These are phyloP conservation scores for Iphiclides podalirius DNA, from an alignment of 2,888 invertebrate species.

Conservation along the genomic window DNA sequence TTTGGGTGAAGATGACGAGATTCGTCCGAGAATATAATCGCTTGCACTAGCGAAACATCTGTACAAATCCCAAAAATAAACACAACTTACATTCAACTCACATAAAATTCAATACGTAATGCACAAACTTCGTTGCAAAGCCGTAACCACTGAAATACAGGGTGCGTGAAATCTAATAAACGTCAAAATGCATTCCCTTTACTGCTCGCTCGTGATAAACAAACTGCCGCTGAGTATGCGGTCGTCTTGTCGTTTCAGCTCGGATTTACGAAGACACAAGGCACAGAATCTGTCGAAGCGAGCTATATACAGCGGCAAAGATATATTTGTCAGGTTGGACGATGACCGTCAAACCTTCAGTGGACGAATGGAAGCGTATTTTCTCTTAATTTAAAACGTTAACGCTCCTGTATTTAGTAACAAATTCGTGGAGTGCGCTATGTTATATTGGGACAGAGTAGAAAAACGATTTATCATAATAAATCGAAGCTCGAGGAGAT, in stretches of 20 bases:
- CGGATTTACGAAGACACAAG: conserved; percentile 18
- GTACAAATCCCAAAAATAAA: conserved; percentile 50
- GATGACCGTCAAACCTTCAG: conserved; percentile 31
- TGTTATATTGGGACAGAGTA: conserved; percentile 30
- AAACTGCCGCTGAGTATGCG: conserved; percentile 33
- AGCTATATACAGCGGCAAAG: conserved; percentile 25
- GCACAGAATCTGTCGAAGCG: conserved; percentile 27
- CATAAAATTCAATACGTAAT: conserved; percentile 53
- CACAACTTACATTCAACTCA: conserved; percentile 42
- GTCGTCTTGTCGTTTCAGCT: conserved; percentile 26
- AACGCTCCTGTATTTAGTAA: conserved; percentile 23
- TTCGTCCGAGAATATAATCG: conserved; percentile 30
- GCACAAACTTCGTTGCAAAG: conserved; percentile 40
- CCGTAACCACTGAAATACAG: conserved; percentile 52
- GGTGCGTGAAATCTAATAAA: conserved; percentile 56
- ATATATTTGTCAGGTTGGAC: conserved; percentile 27
- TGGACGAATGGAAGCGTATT: conserved; percentile 10
- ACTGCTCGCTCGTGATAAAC: conserved; percentile 33
- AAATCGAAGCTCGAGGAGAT: conserved; percentile 25
- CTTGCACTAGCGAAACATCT: conserved; percentile 44
- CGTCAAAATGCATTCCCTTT: conserved; percentile 45
- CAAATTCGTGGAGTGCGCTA: conserved; percentile 26
- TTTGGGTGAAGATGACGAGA: conserved; percentile 14
- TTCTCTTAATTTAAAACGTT: conserved; percentile 25
- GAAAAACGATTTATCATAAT: conserved; percentile 26